Conservation (phyloP, 37 sponge, comb jelly and placozoan genomes). For the Ephydatia muelleri region DNA sequence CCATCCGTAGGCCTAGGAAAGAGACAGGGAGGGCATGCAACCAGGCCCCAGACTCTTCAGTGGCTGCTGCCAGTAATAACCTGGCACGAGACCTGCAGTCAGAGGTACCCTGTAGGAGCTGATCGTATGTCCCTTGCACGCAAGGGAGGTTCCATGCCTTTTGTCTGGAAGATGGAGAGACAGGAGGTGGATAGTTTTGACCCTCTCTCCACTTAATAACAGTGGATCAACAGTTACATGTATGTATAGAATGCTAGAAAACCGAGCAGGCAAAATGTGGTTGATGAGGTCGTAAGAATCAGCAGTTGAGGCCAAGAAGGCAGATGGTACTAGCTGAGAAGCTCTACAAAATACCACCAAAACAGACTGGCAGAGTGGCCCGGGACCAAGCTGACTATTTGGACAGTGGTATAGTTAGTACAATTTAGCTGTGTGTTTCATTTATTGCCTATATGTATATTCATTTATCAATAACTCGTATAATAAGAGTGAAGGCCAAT, state of each 20-base stretch:
- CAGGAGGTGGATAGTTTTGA: background rate
- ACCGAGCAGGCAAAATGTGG: too few species aligned
- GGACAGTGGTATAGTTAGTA: background rate
- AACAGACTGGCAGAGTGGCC: background rate
- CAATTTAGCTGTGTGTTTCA: too few species aligned
- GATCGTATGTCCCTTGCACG: background rate
- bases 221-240: too few species aligned
- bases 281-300: too few species aligned
- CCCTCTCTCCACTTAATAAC: too few species aligned
- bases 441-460: too few species aligned
- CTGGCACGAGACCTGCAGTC: background rate
- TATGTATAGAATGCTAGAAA: too few species aligned
- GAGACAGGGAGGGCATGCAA: conserved; percentile 3
- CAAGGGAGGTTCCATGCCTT: background rate
- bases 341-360: background rate
- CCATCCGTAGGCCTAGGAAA: background rate
- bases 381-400: background rate
- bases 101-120: background rate
- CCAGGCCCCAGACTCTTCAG: conserved; percentile 3
- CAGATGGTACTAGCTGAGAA: too few species aligned
- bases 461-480: too few species aligned
- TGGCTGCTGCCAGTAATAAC: background rate
- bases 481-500: too few species aligned
- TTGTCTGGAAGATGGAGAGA: background rate
- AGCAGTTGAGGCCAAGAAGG: too few species aligned